Conservation (phyloP, 64 coral and sea anemone species). For the Astreopora myriophthalma region DNA sequence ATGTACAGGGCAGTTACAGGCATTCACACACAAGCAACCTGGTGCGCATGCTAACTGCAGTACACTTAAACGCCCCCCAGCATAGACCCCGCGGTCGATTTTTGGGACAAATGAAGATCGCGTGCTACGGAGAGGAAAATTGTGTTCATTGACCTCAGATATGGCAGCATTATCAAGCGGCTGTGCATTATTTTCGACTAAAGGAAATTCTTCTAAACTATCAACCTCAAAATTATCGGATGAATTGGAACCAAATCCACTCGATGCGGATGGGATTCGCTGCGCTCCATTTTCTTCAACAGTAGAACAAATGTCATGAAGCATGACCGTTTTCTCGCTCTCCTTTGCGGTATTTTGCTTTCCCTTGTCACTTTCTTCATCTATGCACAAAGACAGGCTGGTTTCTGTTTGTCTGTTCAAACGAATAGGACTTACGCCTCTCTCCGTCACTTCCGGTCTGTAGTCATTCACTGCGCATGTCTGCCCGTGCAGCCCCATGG, state of each 20-base stretch:
- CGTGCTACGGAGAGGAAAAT: neutral
- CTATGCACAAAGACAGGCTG: neutral
- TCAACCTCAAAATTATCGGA: conserved; percentile 33
- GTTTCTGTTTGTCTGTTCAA: neutral
- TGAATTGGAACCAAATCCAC: conserved; percentile 9
- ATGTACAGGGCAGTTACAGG: neutral
- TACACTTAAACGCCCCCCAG: conserved; percentile 35
- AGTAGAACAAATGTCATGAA: neutral
- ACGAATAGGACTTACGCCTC: conserved; percentile 63
- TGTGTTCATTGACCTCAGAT: neutral
- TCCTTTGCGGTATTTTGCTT: neutral
- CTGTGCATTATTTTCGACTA: neutral
- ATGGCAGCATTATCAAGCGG: neutral
- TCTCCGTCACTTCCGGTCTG: conserved; percentile 64
- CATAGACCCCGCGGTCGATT: neutral
- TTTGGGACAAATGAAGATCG: neutral
- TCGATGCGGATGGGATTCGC: neutral
- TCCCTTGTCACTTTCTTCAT: neutral
- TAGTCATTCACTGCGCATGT: conserved; percentile 37
- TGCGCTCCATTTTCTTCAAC: neutral
- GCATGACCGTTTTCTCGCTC: neutral
- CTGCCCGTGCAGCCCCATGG: conserved; percentile 6
- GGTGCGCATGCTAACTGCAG: conserved; percentile 16
- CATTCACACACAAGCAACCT: neutral
- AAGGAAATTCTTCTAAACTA: conserved; percentile 42